phyloP scores from a whole-genome alignment of 2,113 vertebrate species.

The Pterocles gutturalis region DNA sequence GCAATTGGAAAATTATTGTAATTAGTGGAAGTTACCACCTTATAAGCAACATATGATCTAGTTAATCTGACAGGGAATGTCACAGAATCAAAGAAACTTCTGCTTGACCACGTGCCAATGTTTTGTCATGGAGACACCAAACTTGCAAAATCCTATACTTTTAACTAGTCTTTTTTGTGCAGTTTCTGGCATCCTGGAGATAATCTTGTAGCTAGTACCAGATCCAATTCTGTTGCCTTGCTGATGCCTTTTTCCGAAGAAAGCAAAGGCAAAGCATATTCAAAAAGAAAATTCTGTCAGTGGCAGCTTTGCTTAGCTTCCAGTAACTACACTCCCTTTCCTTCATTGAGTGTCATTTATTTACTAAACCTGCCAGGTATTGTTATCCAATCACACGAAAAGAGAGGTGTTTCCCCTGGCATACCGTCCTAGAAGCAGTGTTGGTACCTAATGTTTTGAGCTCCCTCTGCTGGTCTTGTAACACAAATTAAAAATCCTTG shows the following conservation, averaged over 20 bases:
- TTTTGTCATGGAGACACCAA: not conserved
- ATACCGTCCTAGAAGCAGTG: not conserved
- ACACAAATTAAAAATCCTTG: not conserved
- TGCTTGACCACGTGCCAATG: accelerated
- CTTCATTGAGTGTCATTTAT: accelerated
- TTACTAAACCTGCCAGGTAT: not conserved
- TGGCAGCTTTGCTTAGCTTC: not conserved
- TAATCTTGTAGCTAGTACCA: not conserved
- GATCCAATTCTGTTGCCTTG: not conserved
- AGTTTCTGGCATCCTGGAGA: not conserved
- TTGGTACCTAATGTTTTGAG: not conserved
- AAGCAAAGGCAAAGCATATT: not conserved
- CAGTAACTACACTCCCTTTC: not conserved
- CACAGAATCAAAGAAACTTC: not conserved
- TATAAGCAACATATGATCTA: accelerated
- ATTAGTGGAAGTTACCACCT: not conserved
- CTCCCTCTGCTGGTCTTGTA: not conserved
- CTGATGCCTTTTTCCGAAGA: not conserved
- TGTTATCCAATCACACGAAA: too few relatives aligned
- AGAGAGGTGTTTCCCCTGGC: not conserved
- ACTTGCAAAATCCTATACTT: not conserved
- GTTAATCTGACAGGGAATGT: not conserved
- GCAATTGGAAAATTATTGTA: not conserved
- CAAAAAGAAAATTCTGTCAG: too few relatives aligned
- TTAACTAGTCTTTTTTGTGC: too few relatives aligned